Base-by-base conservation (phyloP, 2,113 vertebrate genomes). In the Casuarius casuarius region DNA sequence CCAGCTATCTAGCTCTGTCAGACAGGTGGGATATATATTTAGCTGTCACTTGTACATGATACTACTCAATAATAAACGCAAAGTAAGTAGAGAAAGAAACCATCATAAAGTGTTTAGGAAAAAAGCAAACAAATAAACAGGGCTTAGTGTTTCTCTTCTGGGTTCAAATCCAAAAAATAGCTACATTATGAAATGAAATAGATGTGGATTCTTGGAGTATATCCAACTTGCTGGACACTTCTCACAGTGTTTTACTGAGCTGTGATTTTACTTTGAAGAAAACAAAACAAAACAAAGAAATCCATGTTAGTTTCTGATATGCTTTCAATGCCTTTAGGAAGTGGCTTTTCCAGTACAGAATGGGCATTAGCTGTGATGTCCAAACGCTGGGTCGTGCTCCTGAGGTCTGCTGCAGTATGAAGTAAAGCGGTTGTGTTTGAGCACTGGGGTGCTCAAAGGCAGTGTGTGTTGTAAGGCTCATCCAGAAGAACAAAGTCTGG, bases 381-480 rank as follows among this genome's bases (percentile, higher is more conserved):
- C 48, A 40, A 56, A 74, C 29, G 6, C 46, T 58, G 38, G 21
- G 13, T 26, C 73, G 22, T 0, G 0, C 65, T 84, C 46, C 10
- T 2, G 1, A 9, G 7, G 23, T 56, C 3, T 67, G 7, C 35
- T 58, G 35, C 51, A 12, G 14, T 44, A 48, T 26, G 33, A 18
- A 72, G 4, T 38, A 38, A 58, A 58, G 10, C 9, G 6, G 8
- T 42, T 48, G 51, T 44, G 46, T 9, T 33, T 48, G 33, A 59
- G 35, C 10, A 21, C 8, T 7, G 17, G 26, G 10, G 5, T 40
- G 13, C 19, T 85, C 3, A 1, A 91, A 61, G 9, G 3, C 0
- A 0, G 14, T 1, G 1, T 1, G 2, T 12, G 4, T 68, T 6
- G 0, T 10, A 5, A 46, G 8, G 6, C 21, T 70, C 10, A 51